These are phyloP conservation scores for Trilocha varians DNA, from an alignment of 2,888 invertebrate species.

Conservation along the genomic window DNA sequence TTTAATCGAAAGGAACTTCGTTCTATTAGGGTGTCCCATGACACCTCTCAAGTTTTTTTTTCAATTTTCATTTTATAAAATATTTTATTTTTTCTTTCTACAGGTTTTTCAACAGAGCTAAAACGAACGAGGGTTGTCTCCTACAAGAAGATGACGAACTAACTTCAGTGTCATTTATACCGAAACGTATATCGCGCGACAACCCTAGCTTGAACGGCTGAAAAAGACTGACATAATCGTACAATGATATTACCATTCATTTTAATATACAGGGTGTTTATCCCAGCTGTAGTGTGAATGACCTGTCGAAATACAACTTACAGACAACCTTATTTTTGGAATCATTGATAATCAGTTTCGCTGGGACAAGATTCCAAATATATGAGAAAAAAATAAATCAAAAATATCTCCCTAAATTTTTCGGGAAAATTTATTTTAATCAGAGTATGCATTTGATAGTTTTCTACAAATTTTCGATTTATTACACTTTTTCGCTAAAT, in stretches of 20 bases:
- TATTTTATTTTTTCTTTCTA: conserved; percentile 4
- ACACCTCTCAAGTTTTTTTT: no score
- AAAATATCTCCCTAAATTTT: no score
- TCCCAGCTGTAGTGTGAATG: background rate
- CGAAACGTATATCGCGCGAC: conserved; percentile 41
- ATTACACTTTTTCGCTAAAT: no score
- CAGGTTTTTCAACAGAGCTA: conserved; percentile 57
- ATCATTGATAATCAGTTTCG: background rate
- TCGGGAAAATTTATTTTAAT: no score
- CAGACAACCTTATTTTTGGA: background rate
- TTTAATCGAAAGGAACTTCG: no score
- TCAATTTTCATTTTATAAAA: no score
- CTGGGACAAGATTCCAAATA: background rate
- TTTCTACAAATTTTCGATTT: no score
- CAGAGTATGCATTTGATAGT: no score
- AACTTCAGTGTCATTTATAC: conserved; percentile 63
- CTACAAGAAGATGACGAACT: conserved; percentile 62
- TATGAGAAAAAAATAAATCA: no score
- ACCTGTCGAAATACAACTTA: background rate
- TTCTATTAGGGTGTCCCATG: no score
- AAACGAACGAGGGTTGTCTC: conserved; percentile 46
- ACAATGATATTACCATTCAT: conserved; percentile 1
- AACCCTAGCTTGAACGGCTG: conserved; percentile 38
- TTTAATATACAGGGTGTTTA: background rate
- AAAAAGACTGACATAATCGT: conserved; percentile 4